Percentiles rank a stretch among this genome's conserved stretches.
Evolutionary conservation across 2,113 vertebrate species (phyloP).

Genomic region (Marmota monax): DNA sequence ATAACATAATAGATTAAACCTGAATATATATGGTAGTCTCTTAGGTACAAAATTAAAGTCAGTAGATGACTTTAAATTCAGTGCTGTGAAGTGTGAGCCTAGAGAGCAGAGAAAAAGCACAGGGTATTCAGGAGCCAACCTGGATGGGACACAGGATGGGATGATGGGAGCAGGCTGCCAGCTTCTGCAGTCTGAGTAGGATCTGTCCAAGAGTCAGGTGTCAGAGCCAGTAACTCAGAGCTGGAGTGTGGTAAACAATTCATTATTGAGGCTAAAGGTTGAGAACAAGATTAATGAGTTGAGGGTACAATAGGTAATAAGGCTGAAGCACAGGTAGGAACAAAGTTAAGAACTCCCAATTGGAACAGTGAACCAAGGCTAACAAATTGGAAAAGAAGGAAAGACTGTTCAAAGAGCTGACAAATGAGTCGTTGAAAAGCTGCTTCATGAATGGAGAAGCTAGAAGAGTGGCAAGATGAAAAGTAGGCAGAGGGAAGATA

Average conservation of each 20-base stretch:
- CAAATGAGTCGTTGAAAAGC: background rate
- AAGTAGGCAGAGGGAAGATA: background rate
- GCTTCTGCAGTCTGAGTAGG: background rate
- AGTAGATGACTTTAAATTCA: background rate
- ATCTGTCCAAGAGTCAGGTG: background rate
- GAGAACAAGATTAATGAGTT: background rate
- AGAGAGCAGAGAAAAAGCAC: background rate
- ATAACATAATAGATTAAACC: background rate
- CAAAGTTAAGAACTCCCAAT: background rate
- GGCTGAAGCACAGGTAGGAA: background rate
- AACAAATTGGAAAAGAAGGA: background rate
- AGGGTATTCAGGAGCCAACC: background rate
- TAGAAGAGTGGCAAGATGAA: background rate
- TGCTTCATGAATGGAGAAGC: background rate
- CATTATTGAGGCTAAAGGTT: background rate
- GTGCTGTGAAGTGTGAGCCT: background rate
- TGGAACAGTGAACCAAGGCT: background rate
- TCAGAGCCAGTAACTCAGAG: background rate
- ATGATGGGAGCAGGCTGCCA: rapidly evolving
- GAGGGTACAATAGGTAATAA: background rate
- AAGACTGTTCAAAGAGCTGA: background rate
- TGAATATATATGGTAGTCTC: too few relatives aligned
- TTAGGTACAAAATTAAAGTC: background rate
- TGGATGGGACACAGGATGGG: rapidly evolving
- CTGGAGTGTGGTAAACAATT: background rate